phyloP scores from a whole-genome alignment of 1,140 invertebrate genomes.

The Monochamus saltuarius region DNA sequence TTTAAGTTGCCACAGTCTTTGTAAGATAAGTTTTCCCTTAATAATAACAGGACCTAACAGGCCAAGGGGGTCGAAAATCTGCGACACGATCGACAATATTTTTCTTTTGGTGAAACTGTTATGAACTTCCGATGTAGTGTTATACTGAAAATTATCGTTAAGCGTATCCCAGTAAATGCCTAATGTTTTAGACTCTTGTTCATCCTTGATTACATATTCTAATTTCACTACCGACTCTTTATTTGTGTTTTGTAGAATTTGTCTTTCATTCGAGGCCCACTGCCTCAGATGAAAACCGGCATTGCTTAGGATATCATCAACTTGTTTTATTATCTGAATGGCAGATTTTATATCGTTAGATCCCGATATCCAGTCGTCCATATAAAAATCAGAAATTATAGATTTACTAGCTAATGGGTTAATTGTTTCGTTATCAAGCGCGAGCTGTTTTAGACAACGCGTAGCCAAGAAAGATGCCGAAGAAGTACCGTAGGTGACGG shows the following conservation, averaged over 20 bases:
- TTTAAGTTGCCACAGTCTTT: constrained; percentile 49
- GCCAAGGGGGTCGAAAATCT: constrained; percentile 54
- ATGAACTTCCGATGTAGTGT: constrained; percentile 19
- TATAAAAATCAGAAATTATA: constrained; percentile 40
- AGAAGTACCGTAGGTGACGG: constrained; percentile 29
- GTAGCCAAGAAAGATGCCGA: constrained; percentile 43
- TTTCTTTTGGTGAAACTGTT: constrained; percentile 44
- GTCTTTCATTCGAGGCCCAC: neutral
- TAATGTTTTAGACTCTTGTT: neutral
- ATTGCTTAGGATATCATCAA: neutral
- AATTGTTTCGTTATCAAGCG: constrained; percentile 17
- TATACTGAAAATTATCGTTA: constrained; percentile 44
- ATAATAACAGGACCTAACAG: constrained; percentile 48
- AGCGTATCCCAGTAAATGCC: neutral
- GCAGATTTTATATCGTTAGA: constrained; percentile 1
- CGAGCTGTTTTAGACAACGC: constrained; percentile 32
- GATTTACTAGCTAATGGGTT: constrained; percentile 29
- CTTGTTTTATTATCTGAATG: neutral
- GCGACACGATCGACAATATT: constrained; percentile 45
- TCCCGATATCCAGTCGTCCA: constrained; percentile 48
- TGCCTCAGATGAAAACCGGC: neutral
- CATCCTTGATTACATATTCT: neutral
- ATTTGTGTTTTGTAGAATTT: neutral
- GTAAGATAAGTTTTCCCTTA: constrained; percentile 51
- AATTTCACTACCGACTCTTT: neutral